Base-by-base conservation (phyloP, 2,113 vertebrate genomes). In the Apistogramma diplotaenia region DNA sequence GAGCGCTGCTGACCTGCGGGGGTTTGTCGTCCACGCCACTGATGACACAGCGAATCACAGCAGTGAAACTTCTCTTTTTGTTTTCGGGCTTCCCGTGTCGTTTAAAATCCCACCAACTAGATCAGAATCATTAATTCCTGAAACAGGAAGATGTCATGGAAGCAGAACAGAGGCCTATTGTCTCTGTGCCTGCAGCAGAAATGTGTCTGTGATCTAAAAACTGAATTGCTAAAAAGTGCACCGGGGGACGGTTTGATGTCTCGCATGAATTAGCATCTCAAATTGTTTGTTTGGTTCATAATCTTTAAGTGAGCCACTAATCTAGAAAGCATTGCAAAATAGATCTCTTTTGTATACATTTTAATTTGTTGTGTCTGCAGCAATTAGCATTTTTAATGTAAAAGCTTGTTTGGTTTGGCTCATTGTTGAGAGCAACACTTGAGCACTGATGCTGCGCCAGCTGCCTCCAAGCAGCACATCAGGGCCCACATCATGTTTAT, bases 221-320 rank as follows among this genome's bases (percentile, higher is more conserved):
- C 74, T 19, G 60, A 83, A 82, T 87, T 21, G 54, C 79, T 85
- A 89, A 88, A 89, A 85, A 89, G 72, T 79, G 43, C 61, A 82
- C 25, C 31, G 54, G 25, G 76, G 70, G 65, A 79, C 75, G 74
- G 74, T 81, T 77, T 80, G 85, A 75, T 74, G 76, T 77, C 53
- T 82, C 18, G 85, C 78, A 90, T 90, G 78, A 60, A 93, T 91
- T 83, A 81, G 70, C 90, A 89, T 92, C 49, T 16, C 18, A 81
- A 79, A 79, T 73, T 60, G 71, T 71, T 83, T 76, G 57, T 54
- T 88, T 75, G 16, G 15, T 76, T 90, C 65, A 27, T 80, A 75
- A 61, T 90, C 74, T 79, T 87, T 76, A 85, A 86, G 67, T 79
- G 78, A 89, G 74, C 59, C 43, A 2, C 55, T 81, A 51, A 85